Percentiles rank a stretch among this genome's conserved stretches.
phyloP scores from a whole-genome alignment of 2,888 invertebrate species.

The Dascillus cervinus region DNA sequence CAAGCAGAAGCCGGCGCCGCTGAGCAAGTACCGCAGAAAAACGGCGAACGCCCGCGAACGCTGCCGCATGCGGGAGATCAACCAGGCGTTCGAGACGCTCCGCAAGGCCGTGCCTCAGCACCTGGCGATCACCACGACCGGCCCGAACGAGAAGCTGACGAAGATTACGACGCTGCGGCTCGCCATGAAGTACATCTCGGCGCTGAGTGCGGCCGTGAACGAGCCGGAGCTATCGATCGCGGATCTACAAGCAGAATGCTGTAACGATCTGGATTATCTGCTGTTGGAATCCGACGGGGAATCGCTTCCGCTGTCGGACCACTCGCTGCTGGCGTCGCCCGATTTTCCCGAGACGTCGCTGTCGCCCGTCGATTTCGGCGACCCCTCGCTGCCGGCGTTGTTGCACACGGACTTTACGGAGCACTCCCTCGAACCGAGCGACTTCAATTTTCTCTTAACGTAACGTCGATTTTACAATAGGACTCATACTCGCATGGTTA shows the following conservation, averaged over 20 bases:
- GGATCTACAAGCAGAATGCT: constrained; percentile 22
- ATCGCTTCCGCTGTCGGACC: constrained; percentile 48
- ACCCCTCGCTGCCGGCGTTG: constrained; percentile 35
- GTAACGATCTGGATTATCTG: constrained; percentile 41
- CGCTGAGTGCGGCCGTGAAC: constrained; percentile 58
- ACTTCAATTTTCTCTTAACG: constrained; percentile 39
- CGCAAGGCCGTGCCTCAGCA: constrained; percentile 67
- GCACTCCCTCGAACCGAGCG: constrained; percentile 33
- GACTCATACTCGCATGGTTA: constrained; percentile 5
- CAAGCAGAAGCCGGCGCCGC: constrained; percentile 61
- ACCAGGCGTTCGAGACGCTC: constrained; percentile 78
- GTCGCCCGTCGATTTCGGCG: constrained; percentile 49
- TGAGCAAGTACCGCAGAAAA: constrained; percentile 84
- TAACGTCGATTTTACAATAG: constrained; percentile 21
- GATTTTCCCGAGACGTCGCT: constrained; percentile 46
- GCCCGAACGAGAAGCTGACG: constrained; percentile 72
- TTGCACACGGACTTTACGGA: constrained; percentile 38
- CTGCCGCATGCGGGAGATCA: constrained; percentile 83
- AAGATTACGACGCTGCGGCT: constrained; percentile 82
- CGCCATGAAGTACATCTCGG: constrained; percentile 81
- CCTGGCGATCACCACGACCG: constrained; percentile 31
- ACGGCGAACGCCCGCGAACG: constrained; percentile 86
- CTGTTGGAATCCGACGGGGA: constrained; percentile 55
- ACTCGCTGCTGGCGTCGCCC: constrained; percentile 47
- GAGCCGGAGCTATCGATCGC: constrained; percentile 13